These are phyloP conservation scores for Centropus bengalensis DNA, from an alignment of 2,113 vertebrate species.

Conservation along the genomic window DNA sequence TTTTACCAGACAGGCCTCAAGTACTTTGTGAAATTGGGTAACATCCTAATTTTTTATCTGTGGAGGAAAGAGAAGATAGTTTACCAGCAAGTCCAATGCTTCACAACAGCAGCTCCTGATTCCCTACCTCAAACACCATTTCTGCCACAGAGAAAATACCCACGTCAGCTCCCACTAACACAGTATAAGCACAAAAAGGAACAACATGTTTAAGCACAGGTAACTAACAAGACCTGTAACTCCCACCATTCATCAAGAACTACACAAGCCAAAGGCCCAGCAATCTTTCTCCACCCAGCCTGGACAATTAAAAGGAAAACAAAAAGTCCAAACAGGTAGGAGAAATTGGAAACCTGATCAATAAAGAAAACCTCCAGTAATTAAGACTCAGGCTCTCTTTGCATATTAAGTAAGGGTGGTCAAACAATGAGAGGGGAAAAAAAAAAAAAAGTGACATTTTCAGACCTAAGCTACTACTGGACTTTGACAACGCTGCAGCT, in stretches of 20 bases:
- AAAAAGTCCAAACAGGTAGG: neutral
- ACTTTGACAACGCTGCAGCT: neutral
- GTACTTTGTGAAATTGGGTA: neutral
- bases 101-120: neutral
- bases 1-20: neutral
- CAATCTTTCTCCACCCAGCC: neutral
- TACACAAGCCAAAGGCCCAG: neutral
- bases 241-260: neutral
- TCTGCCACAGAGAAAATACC: neutral
- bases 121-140: neutral
- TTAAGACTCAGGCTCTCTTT: neutral
- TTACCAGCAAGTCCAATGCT: neutral
- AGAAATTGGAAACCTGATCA: neutral
- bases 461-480: neutral
- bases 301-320: neutral
- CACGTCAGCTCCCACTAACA: neutral
- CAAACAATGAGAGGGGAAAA: neutral
- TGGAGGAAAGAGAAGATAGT: neutral
- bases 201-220: neutral
- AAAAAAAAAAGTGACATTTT: neutral
- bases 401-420: neutral
- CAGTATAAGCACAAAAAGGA: accelerated
- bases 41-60: neutral
- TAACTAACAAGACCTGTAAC: neutral
- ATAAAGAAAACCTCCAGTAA: neutral